Base-by-base conservation (phyloP, 2,113 vertebrate species). In the Notothenia coriiceps region DNA sequence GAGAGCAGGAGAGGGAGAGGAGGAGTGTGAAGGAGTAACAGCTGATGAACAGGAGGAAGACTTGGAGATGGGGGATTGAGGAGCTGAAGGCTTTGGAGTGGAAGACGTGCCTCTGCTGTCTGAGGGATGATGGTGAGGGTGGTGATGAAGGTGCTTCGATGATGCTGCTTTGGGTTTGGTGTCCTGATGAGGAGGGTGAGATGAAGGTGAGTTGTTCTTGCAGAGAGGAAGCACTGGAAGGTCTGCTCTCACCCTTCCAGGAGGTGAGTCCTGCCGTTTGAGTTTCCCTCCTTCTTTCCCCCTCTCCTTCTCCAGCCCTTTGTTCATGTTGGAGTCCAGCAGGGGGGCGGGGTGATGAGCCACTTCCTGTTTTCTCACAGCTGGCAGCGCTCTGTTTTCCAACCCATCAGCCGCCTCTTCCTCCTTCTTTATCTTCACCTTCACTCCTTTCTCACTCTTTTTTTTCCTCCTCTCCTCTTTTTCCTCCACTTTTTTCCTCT, bases 201-300 rank as follows among this genome's bases (percentile, higher is more conserved):
- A 57, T 13, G 86, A 73, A 18, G 92, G 82, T 40, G 92, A 93
- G 86, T 80, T 66, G 2, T 63, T 91, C 70, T 86, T 93, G 49
- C 49, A 90, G 83, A 80, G 84, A 90, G 73, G 79, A 74, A 77
- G n/a, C 22, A 82, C 78, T 0, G 18, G 57, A 85, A 85, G 89
- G 93, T 97, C 95, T 0, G 93, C 84, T 91, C 96, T 97, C 51
- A 92, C 55, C 25, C 92, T 84, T 84, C 61, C 52, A 89, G 85
- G 89, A 83, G 93, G 85, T 64, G 88, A 29, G 84, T 89, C 89
- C 74, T 93, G 94, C 74, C 85, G 88, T 84, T 93, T 90, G 86
- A 65, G 44, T 18, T 64, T 67, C 12, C 10, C 54, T 18, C 55
- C 73, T 9, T 35, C 79, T n/a, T 70, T 77, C 0, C 3, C 9